Conservation (phyloP, 53 echinoderm and acorn worm species). For the Zoroaster sp. region DNA sequence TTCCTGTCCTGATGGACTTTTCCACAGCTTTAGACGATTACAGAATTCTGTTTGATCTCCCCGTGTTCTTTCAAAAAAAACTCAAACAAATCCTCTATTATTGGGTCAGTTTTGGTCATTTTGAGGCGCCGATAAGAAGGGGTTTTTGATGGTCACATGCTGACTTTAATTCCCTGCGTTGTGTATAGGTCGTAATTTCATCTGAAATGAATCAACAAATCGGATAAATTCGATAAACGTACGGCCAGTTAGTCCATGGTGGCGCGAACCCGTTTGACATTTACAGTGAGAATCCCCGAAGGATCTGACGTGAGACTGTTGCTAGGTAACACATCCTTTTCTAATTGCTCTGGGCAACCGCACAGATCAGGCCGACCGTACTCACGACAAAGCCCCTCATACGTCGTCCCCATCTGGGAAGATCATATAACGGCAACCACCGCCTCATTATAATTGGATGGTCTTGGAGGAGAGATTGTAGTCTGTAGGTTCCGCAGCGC, state of each 20-base stretch:
- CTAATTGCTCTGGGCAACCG: slow-evolving; percentile 20
- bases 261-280: slow-evolving; percentile 7
- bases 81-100: too few species aligned
- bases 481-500: not conserved
- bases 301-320: slow-evolving; percentile 35
- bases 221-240: not conserved
- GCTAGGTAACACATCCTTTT: slow-evolving; percentile 32
- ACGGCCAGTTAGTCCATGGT: not conserved
- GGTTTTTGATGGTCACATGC: too few species aligned
- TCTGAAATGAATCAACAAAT: too few species aligned
- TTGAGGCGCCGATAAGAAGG: too few species aligned
- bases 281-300: not conserved
- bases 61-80: too few species aligned
- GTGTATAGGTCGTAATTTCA: too few species aligned
- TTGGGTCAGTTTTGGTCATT: too few species aligned
- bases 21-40: too few species aligned
- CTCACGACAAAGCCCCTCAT: not conserved
- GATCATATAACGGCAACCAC: not conserved
- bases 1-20: too few species aligned
- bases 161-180: too few species aligned
- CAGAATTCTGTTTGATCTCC: too few species aligned
- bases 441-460: not conserved
- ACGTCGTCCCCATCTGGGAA: not conserved
- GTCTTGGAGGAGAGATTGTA: not conserved
- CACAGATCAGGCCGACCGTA: not conserved